phyloP scores from a whole-genome alignment of 2,888 invertebrate species.

The Rhimphoctona megacephalus region DNA sequence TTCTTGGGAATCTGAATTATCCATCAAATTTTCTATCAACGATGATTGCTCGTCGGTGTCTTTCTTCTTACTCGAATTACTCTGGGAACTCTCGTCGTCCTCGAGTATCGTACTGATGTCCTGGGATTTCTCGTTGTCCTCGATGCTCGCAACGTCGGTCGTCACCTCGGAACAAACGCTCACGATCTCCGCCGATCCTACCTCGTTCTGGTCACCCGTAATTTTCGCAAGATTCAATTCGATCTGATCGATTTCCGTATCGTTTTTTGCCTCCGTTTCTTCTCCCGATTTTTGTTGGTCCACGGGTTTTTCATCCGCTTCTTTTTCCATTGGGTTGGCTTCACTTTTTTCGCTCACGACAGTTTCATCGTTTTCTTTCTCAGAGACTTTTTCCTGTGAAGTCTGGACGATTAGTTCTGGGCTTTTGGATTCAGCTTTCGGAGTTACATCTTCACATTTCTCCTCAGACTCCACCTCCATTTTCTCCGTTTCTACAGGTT shows the following conservation, averaged over 20 bases:
- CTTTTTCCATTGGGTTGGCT: conserved; percentile 11
- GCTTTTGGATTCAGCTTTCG: conserved; percentile 46
- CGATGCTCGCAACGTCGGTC: conserved; percentile 73
- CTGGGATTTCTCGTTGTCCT: conserved; percentile 79
- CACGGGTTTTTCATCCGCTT: conserved; percentile 38
- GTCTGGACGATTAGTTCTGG: conserved; percentile 23
- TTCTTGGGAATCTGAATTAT: conserved; percentile 73
- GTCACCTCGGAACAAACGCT: conserved; percentile 77
- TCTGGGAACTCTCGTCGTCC: conserved; percentile 75
- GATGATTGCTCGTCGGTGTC: conserved; percentile 71
- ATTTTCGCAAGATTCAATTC: conserved; percentile 79
- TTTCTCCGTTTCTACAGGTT: conserved; percentile 64
- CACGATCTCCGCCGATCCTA: conserved; percentile 72
- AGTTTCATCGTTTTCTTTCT: conserved; percentile 51
- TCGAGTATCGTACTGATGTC: conserved; percentile 79
- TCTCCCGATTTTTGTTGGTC: conserved; percentile 54
- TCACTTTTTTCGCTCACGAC: conserved; percentile 36
- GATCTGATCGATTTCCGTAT: conserved; percentile 73
- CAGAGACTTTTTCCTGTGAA: conserved; percentile 31
- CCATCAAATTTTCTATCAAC: conserved; percentile 71
- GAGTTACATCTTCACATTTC: conserved; percentile 26
- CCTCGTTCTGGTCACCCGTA: conserved; percentile 77
- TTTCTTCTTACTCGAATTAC: conserved; percentile 73
- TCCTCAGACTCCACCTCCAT: conserved; percentile 58
- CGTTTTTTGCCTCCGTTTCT: conserved; percentile 49